Evolutionary conservation across 2,797 vertebrate species (phyloP).

Genomic region (Crocodylus rhombifer): DNA sequence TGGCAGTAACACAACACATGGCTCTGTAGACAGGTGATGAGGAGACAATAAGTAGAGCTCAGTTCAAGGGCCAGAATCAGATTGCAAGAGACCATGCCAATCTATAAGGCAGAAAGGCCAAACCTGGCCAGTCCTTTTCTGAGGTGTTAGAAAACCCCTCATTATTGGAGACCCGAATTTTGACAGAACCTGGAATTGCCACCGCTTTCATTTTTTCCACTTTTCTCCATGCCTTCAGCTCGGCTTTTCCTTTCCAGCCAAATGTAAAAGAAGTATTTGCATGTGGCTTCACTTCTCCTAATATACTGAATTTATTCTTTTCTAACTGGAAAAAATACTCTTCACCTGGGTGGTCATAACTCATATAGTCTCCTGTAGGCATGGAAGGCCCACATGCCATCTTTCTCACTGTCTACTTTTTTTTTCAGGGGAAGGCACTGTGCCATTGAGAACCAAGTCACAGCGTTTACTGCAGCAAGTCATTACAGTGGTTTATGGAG

Average conservation of each 20-base stretch:
- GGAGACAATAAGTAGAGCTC: not conserved
- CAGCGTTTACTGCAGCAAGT: not conserved
- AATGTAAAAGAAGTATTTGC: fast-evolving
- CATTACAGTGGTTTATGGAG: constrained; percentile 44
- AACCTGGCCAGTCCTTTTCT: not conserved
- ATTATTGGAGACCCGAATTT: not conserved
- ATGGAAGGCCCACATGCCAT: not conserved
- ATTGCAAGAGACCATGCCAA: not conserved
- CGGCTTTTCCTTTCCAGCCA: not conserved
- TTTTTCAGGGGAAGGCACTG: not conserved
- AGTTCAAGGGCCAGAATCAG: not conserved
- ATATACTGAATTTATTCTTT: too few species aligned
- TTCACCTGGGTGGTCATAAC: fast-evolving
- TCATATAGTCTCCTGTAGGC: not conserved
- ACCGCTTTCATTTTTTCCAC: not conserved
- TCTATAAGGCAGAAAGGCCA: not conserved
- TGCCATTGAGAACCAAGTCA: not conserved
- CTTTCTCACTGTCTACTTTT: too few species aligned
- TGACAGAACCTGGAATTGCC: fast-evolving
- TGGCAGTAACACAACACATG: not conserved
- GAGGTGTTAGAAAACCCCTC: fast-evolving
- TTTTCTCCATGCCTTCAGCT: constrained; percentile 17
- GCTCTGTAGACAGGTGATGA: not conserved
- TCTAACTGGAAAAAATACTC: too few species aligned
- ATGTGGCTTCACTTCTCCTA: not conserved